Evolutionary conservation across 1,140 invertebrate genomes (phyloP).

Genomic region (Chionoecetes opilio): DNA sequence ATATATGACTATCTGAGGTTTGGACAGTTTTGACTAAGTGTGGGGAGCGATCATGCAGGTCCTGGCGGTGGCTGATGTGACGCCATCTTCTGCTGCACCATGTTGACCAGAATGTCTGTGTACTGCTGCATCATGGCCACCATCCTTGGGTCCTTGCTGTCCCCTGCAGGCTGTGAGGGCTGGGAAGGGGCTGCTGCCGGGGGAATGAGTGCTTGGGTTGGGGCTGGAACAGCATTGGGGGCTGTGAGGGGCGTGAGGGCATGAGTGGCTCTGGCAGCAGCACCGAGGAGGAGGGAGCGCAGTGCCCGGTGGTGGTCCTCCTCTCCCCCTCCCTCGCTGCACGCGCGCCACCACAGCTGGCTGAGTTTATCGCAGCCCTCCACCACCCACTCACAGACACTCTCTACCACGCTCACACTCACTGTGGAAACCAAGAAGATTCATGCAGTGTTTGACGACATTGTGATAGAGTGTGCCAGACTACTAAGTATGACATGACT

Average conservation of each 20-base stretch:
- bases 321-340: slow-evolving; percentile 74
- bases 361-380: slow-evolving; percentile 79
- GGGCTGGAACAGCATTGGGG: slow-evolving; percentile 63
- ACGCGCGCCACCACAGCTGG: slow-evolving; percentile 80
- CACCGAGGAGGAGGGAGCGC: slow-evolving; percentile 77
- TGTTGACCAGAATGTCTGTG: slow-evolving; percentile 86
- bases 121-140: slow-evolving; percentile 88
- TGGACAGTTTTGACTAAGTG: slow-evolving; percentile 43
- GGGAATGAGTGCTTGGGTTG: neutral
- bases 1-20: slow-evolving; percentile 69
- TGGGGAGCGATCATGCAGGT: slow-evolving; percentile 72
- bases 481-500: too few species aligned
- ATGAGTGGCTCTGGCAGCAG: slow-evolving; percentile 79
- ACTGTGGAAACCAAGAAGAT: slow-evolving; percentile 45
- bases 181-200: slow-evolving; percentile 50
- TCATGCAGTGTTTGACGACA: neutral
- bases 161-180: slow-evolving; percentile 47
- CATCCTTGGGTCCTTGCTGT: slow-evolving; percentile 83
- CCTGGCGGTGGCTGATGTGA: slow-evolving; percentile 80
- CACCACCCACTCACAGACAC: slow-evolving; percentile 80
- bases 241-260: slow-evolving; percentile 79
- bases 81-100: slow-evolving; percentile 87
- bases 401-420: slow-evolving; percentile 76
- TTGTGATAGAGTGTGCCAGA: neutral
- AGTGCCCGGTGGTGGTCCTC: slow-evolving; percentile 78